These are phyloP conservation scores for Habroteleia sp. DNA, from an alignment of 2,888 invertebrate species.

Conservation along the genomic window DNA sequence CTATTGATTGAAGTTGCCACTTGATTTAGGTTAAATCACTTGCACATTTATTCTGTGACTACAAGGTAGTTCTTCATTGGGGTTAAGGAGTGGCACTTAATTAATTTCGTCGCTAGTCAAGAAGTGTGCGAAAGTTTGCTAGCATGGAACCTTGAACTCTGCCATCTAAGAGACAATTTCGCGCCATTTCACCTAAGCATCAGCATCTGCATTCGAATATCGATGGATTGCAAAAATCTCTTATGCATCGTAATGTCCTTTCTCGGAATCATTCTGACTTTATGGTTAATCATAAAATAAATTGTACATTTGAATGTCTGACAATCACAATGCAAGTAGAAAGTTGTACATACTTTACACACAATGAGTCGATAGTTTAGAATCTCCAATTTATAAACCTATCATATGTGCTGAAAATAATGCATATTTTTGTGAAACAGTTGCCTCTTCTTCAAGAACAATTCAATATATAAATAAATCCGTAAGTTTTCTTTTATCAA, in stretches of 20 bases:
- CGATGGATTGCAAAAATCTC: constrained; percentile 9
- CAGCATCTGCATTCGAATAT: constrained; percentile 2
- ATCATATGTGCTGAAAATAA: neutral
- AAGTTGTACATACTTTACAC: constrained; percentile 20
- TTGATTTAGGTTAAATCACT: too few relatives aligned
- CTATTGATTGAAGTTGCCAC: too few relatives aligned
- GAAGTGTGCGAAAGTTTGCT: constrained; percentile 10
- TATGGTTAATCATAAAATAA: constrained; percentile 47
- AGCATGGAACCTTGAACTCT: constrained; percentile 1
- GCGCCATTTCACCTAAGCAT: constrained; percentile 1
- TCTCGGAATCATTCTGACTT: constrained; percentile 23
- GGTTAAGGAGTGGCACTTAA: constrained; percentile 12
- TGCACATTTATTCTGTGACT: neutral
- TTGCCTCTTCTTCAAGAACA: too few relatives aligned
- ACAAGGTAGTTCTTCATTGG: neutral
- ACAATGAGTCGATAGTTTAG: constrained; percentile 5
- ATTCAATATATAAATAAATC: too few relatives aligned
- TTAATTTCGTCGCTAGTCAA: neutral
- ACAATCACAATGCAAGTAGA: constrained; percentile 22
- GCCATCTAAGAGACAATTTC: neutral
- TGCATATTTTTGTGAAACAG: neutral
- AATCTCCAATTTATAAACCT: constrained; percentile 4
- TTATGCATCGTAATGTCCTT: neutral
- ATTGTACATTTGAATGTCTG: constrained; percentile 29
- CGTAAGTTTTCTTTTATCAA: too few relatives aligned